Evolutionary conservation across 2,113 vertebrate species (phyloP).

Genomic region (Cryptomyrus ogoouensis): DNA sequence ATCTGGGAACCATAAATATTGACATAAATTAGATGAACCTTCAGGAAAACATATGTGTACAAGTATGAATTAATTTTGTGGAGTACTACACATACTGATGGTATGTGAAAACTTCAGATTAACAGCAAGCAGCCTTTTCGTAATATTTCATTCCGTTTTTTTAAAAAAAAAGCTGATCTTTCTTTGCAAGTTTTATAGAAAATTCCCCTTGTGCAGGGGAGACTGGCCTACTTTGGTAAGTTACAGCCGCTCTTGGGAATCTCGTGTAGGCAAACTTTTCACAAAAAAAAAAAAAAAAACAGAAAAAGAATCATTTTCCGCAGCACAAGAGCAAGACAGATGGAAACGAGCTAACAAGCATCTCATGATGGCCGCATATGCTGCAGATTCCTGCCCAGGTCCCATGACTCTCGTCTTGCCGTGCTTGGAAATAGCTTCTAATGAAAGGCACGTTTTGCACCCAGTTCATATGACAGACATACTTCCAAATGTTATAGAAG

Average conservation of each 20-base stretch:
- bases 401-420: conserved; percentile 51
- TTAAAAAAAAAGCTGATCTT: not conserved
- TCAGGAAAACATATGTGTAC: not conserved
- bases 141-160: not conserved
- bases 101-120: not conserved
- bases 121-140: not conserved
- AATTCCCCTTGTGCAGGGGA: not conserved
- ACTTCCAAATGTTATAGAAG: conserved; percentile 49
- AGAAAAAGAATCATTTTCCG: not conserved
- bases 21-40: not conserved
- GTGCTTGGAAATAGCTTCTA: conserved; percentile 36
- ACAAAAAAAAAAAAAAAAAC: not conserved
- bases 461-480: conserved; percentile 51
- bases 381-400: conserved; percentile 29
- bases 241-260: not conserved
- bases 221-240: not conserved
- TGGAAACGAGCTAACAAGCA: conserved; percentile 12
- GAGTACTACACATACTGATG: not conserved
- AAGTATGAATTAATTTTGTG: not conserved
- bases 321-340: not conserved
- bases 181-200: not conserved
- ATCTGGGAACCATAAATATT: not conserved
- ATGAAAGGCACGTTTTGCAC: conserved; percentile 55
- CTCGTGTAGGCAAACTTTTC: not conserved
- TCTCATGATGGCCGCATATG: conserved; percentile 12